phyloP scores from a whole-genome alignment of 2,113 vertebrate genomes.

The Amphiprion ocellaris region DNA sequence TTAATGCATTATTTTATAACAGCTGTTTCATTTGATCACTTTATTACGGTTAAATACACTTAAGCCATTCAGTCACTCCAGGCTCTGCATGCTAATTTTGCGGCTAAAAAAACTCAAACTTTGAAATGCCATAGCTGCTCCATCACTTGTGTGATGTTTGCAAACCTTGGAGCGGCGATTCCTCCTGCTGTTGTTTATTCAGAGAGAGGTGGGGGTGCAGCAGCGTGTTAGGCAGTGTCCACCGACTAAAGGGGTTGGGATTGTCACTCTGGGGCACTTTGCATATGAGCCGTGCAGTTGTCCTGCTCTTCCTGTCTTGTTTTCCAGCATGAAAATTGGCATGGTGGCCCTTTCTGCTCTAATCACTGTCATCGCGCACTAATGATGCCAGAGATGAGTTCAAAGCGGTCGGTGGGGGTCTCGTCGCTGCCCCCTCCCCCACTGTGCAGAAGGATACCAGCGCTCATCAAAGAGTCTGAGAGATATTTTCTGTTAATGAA shows the following conservation, averaged over 20 bases:
- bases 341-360: slow-evolving; percentile 46
- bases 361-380: slow-evolving; percentile 67
- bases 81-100: background rate
- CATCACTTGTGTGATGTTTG: background rate
- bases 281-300: slow-evolving; percentile 6
- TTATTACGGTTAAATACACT: background rate
- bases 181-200: slow-evolving; percentile 7
- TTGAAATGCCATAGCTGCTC: background rate
- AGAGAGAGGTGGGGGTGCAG: background rate
- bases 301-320: slow-evolving; percentile 35
- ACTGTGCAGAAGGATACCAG: slow-evolving; percentile 52
- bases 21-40: background rate
- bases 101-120: background rate
- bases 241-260: background rate
- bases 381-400: slow-evolving; percentile 72
- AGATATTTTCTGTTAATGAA: slow-evolving; percentile 68
- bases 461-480: slow-evolving; percentile 66
- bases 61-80: background rate
- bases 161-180: background rate
- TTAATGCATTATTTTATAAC: background rate
- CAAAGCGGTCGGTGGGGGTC: slow-evolving; percentile 65
- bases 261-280: slow-evolving; percentile 22
- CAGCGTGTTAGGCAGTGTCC: background rate
- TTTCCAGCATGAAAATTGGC: slow-evolving; percentile 53
- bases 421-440: slow-evolving; percentile 44